Conservation (phyloP, 2,797 vertebrate genomes). For the Coilia nasus region DNA sequence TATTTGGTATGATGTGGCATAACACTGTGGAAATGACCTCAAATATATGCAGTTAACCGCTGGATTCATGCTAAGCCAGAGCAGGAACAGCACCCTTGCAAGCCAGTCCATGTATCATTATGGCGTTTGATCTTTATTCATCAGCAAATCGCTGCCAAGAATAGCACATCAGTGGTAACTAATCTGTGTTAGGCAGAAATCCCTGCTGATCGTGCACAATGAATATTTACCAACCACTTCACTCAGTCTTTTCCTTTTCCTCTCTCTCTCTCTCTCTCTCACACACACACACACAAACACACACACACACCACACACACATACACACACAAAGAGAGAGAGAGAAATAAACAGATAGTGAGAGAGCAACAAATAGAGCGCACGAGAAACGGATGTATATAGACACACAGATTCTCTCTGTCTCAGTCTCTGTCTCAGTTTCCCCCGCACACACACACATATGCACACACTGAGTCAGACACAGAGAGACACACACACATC, state of each 20-base stretch:
- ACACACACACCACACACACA: not conserved
- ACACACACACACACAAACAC: not conserved
- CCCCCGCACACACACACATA: too few species aligned
- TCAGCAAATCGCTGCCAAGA: conserved; percentile 2
- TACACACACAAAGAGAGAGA: not conserved
- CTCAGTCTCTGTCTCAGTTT: not conserved
- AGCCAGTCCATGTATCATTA: conserved; percentile 13
- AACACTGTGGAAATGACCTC: conserved; percentile 12
- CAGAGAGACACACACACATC: too few species aligned
- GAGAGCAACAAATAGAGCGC: not conserved
- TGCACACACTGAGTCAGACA: too few species aligned
- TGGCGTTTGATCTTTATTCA: conserved; percentile 21
- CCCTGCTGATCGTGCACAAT: conserved; percentile 11
- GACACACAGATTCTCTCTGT: not conserved
- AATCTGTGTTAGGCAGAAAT: conserved; percentile 24
- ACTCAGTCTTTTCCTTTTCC: not conserved
- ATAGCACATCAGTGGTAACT: conserved; percentile 23
- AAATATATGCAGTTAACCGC: conserved; percentile 8
- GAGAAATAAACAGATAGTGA: not conserved
- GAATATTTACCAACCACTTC: conserved; percentile 18
- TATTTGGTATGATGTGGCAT: conserved; percentile 11
- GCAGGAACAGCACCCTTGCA: not conserved
- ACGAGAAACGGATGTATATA: not conserved
- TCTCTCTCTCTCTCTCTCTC: not conserved
- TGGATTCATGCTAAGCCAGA: not conserved